Conservation (phyloP, 2,797 vertebrate species). For the Melanotaenia parkinsoni region DNA sequence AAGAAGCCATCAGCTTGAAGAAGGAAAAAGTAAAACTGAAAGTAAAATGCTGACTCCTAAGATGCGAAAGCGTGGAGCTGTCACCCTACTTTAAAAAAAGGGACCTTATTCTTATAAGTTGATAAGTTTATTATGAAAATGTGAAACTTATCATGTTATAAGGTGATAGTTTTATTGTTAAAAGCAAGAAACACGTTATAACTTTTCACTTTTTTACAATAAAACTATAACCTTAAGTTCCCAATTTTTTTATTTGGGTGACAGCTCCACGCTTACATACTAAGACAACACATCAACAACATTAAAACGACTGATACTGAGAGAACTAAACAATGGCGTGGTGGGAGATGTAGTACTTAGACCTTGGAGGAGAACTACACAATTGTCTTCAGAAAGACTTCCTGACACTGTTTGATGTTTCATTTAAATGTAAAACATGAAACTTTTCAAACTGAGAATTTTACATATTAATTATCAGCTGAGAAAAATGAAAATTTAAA, state of each 20-base stretch:
- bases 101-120: no score
- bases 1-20: constrained; percentile 47
- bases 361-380: constrained; percentile 6
- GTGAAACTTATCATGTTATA: no score
- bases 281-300: constrained; percentile 39
- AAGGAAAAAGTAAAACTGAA: background rate
- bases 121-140: no score
- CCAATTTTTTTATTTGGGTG: no score
- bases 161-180: no score
- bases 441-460: background rate
- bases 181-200: no score
- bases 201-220: no score
- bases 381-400: background rate
- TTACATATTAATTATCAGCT: constrained; percentile 3
- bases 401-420: background rate
- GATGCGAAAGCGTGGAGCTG: no score
- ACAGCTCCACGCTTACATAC: background rate
- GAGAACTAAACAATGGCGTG: background rate
- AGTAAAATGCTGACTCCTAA: background rate
- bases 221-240: no score
- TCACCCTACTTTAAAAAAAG: no score
- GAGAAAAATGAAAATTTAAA: background rate
- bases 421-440: background rate
- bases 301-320: constrained; percentile 6
- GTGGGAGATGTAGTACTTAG: background rate